Evolutionary conservation across 1,140 invertebrate genomes (phyloP).

Genomic region (Temnothorax curvispinosus): DNA sequence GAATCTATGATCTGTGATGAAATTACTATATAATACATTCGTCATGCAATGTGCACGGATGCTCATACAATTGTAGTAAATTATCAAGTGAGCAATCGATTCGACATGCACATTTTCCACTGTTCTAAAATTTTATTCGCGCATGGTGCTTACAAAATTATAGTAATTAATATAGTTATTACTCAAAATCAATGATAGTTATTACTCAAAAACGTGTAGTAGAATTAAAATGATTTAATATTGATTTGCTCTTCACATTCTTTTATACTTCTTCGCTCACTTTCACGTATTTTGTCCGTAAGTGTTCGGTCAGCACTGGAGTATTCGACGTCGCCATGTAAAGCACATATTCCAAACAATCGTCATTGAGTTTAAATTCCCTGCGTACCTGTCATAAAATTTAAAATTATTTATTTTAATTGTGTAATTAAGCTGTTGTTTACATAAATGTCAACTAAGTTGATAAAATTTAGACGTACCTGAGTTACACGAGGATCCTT

Average conservation of each 20-base stretch:
- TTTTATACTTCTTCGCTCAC: slow-evolving; percentile 10
- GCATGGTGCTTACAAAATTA: background rate
- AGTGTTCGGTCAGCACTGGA: background rate
- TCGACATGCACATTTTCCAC: background rate
- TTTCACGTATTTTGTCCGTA: slow-evolving; percentile 73
- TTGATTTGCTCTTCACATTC: background rate
- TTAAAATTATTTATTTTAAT: background rate
- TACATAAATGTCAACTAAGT: background rate
- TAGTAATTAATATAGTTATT: background rate
- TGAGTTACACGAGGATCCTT: slow-evolving; percentile 86
- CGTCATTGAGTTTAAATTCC: slow-evolving; percentile 83
- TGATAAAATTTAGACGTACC: slow-evolving; percentile 74
- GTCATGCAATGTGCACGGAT: background rate
- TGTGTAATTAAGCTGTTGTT: background rate
- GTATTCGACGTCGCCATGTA: slow-evolving; percentile 87
- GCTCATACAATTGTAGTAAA: background rate
- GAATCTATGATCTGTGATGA: background rate
- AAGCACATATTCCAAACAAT: slow-evolving; percentile 85
- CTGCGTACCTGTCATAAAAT: slow-evolving; percentile 79
- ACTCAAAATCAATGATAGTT: too few species aligned
- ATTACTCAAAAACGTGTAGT: too few species aligned
- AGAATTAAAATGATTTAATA: background rate
- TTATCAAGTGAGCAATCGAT: background rate
- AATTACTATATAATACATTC: background rate
- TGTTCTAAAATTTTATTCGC: slow-evolving; percentile 17